Evolutionary conservation across 2,888 invertebrate species (phyloP).

Genomic region (Drosophila mimica): DNA sequence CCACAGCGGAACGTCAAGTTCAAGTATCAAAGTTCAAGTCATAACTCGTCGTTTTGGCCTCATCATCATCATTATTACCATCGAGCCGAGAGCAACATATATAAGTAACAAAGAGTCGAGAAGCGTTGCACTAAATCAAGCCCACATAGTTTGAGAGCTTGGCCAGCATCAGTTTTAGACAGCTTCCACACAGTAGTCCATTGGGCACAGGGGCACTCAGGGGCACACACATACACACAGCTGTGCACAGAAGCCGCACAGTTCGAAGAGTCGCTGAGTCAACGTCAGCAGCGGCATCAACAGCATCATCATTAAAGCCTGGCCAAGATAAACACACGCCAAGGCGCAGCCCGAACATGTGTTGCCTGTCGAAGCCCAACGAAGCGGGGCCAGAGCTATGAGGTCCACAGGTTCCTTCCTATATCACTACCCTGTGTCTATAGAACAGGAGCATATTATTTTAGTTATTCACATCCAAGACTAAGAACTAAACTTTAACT

Average conservation of each 20-base stretch:
- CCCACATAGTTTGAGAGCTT: slow-evolving; percentile 60
- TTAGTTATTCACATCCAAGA: background rate
- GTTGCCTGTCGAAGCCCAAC: slow-evolving; percentile 64
- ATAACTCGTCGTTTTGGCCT: slow-evolving; percentile 42
- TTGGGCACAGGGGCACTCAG: background rate
- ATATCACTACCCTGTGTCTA: slow-evolving; percentile 27
- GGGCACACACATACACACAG: background rate
- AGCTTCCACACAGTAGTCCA: slow-evolving; percentile 70
- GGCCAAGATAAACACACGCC: slow-evolving; percentile 72
- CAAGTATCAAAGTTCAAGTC: slow-evolving; percentile 61
- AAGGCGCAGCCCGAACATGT: slow-evolving; percentile 72
- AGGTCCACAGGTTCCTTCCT: slow-evolving; percentile 51
- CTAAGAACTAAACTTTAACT: background rate
- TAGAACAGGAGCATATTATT: background rate
- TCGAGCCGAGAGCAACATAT: slow-evolving; percentile 26
- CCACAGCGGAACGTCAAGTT: slow-evolving; percentile 32
- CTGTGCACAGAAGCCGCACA: slow-evolving; percentile 33
- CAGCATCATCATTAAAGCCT: slow-evolving; percentile 67
- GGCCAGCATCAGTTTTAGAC: slow-evolving; percentile 63
- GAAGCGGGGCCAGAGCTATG: slow-evolving; percentile 39
- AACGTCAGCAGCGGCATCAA: slow-evolving; percentile 54
- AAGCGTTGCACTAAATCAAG: slow-evolving; percentile 72
- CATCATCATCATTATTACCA: slow-evolving; percentile 43
- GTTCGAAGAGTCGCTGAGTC: slow-evolving; percentile 44
- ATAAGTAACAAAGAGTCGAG: slow-evolving; percentile 43